Evolutionary conservation across 1,140 invertebrate species (phyloP).

Genomic region (Coelopa frigida): DNA sequence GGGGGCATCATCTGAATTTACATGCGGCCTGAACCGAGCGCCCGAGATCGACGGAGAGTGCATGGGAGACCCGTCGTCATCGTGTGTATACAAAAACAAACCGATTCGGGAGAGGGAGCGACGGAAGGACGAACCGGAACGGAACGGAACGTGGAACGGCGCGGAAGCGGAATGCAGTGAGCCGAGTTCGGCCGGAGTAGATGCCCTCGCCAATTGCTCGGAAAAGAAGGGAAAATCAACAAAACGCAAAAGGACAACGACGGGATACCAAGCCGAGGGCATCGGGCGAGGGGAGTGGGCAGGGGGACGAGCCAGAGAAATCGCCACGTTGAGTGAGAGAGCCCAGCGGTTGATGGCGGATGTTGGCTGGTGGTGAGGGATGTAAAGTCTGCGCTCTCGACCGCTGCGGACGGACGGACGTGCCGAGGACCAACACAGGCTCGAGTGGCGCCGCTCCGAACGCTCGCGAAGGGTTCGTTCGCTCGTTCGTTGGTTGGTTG

Average conservation of each 20-base stretch:
- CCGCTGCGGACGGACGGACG: no score
- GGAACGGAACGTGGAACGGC: not conserved
- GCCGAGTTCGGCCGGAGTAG: slow-evolving; percentile 3
- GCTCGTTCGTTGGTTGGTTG: not conserved
- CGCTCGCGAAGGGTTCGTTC: no score
- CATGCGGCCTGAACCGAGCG: not conserved
- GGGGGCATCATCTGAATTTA: not conserved
- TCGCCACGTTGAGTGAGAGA: no score
- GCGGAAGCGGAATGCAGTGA: slow-evolving; percentile 9
- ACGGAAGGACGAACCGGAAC: not conserved
- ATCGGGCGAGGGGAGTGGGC: no score
- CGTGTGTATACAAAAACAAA: slow-evolving; percentile 9
- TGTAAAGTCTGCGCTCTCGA: no score
- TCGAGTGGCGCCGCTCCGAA: no score
- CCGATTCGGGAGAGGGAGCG: not conserved
- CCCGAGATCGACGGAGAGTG: no score
- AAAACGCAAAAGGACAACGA: not conserved
- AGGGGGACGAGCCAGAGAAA: no score
- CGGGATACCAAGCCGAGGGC: not conserved
- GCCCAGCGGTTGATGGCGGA: no score
- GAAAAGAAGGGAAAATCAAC: not conserved
- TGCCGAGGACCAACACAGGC: no score
- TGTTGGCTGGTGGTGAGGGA: no score
- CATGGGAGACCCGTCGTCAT: no score
- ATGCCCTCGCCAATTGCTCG: slow-evolving; percentile 5